A percentile compares a stretch with the other conserved stretches of the same genome.
These are phyloP conservation scores for Unio pictorum DNA, from an alignment of 2,888 invertebrate genomes.

Conservation along the genomic window DNA sequence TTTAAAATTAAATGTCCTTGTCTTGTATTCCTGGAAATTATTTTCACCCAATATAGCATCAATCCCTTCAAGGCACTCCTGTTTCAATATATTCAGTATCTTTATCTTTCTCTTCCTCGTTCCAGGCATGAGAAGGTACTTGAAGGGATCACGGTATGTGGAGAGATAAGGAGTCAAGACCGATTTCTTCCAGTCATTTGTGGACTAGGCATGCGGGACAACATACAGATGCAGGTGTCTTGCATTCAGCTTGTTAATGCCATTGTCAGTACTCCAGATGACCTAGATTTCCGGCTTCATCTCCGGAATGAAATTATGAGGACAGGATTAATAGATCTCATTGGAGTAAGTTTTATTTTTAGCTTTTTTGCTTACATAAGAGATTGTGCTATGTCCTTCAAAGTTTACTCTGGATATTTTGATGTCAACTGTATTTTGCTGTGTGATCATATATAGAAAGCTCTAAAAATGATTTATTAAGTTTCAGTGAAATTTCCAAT, in stretches of 20 bases:
- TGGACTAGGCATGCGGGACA: slow-evolving; percentile 78
- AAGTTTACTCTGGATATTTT: too few species aligned
- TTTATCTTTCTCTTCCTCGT: slow-evolving; percentile 10
- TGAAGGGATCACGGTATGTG: slow-evolving; percentile 90
- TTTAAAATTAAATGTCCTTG: too few species aligned
- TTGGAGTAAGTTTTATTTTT: slow-evolving; percentile 74
- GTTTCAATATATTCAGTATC: too few species aligned
- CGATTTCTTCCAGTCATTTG: slow-evolving; percentile 84
- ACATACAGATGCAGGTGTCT: slow-evolving; percentile 73
- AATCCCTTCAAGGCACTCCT: too few species aligned
- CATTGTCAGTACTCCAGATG: slow-evolving; percentile 86
- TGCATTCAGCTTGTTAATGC: slow-evolving; percentile 96
- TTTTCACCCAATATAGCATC: too few species aligned
- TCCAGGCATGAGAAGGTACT: slow-evolving; percentile 86
- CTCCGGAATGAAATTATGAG: slow-evolving; percentile 96
- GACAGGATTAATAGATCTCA: slow-evolving; percentile 88
- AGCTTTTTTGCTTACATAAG: not conserved
- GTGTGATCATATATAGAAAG: too few species aligned
- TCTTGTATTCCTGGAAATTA: too few species aligned
- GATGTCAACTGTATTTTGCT: too few species aligned
- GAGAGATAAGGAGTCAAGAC: slow-evolving; percentile 82
- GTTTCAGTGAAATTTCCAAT: too few species aligned
- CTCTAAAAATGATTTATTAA: too few species aligned
- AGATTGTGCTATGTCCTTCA: too few species aligned
- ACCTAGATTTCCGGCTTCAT: slow-evolving; percentile 93